A percentile compares a stretch with the other conserved stretches of the same genome.
Evolutionary conservation across 1,140 invertebrate genomes (phyloP).

Genomic region (Colletes gigas): DNA sequence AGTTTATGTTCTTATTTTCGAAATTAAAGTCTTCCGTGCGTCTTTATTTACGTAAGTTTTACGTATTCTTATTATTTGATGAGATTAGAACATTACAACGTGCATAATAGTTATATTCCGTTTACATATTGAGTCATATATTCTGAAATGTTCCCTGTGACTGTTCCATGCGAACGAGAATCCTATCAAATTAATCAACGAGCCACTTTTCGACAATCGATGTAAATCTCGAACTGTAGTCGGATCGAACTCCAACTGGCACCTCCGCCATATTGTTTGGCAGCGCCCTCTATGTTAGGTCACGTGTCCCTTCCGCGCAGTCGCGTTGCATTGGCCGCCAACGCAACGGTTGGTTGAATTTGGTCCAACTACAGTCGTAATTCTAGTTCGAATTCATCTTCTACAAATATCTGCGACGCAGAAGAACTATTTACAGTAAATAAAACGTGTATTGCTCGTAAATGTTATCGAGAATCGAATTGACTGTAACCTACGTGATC

Average conservation of each 20-base stretch:
- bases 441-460: slow-evolving; percentile 5
- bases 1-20: background rate
- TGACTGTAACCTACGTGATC: slow-evolving; percentile 52
- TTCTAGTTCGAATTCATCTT: background rate
- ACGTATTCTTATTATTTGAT: background rate
- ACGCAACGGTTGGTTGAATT: background rate
- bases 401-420: slow-evolving; percentile 28
- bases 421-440: slow-evolving; percentile 37
- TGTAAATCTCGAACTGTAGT: background rate
- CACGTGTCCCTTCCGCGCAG: too few relatives aligned
- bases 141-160: background rate
- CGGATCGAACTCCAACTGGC: background rate
- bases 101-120: background rate
- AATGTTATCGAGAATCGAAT: slow-evolving; percentile 44
- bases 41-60: background rate
- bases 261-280: background rate
- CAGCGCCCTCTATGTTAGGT: too few relatives aligned
- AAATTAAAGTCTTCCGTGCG: background rate
- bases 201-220: slow-evolving; percentile 34
- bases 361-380: background rate
- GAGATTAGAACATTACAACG: background rate
- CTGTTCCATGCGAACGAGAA: background rate
- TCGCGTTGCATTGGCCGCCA: background rate
- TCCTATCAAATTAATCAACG: background rate
- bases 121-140: background rate